Conservation (phyloP, 2,113 vertebrate species). For the Alouatta palliata region DNA sequence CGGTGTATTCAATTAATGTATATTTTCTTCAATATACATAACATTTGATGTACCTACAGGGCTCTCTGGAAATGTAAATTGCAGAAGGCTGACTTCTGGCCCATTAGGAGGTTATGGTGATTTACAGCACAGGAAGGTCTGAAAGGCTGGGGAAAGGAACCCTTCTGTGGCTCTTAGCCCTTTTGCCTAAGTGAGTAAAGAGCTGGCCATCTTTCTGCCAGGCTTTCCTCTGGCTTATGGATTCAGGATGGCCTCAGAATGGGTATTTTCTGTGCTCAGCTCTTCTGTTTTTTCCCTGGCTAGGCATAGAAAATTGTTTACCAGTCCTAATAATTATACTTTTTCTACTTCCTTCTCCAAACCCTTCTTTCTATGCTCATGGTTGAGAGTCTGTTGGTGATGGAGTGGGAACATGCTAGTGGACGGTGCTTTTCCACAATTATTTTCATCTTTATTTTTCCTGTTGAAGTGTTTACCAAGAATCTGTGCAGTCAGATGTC, state of each 20-base stretch:
- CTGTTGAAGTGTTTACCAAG: slow-evolving; percentile 92
- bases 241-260: neutral
- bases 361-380: neutral
- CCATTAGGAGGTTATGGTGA: neutral
- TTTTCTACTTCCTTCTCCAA: neutral
- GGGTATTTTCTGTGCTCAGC: neutral
- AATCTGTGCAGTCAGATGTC: slow-evolving; percentile 99
- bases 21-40: neutral
- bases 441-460: neutral
- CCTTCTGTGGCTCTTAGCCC: neutral
- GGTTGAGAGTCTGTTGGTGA: neutral
- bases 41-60: neutral
- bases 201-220: neutral
- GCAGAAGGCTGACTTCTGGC: neutral
- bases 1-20: neutral
- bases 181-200: neutral
- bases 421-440: neutral
- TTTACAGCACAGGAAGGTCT: neutral
- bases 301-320: neutral
- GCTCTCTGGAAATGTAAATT: neutral
- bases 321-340: neutral
- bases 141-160: neutral
- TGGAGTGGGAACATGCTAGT: neutral
- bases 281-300: neutral
- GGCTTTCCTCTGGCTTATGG: neutral